Evolutionary conservation across 2,888 invertebrate genomes (phyloP), one percentile per base, ranked within the genome.

Genomic region (Drosophila greeni): DNA sequence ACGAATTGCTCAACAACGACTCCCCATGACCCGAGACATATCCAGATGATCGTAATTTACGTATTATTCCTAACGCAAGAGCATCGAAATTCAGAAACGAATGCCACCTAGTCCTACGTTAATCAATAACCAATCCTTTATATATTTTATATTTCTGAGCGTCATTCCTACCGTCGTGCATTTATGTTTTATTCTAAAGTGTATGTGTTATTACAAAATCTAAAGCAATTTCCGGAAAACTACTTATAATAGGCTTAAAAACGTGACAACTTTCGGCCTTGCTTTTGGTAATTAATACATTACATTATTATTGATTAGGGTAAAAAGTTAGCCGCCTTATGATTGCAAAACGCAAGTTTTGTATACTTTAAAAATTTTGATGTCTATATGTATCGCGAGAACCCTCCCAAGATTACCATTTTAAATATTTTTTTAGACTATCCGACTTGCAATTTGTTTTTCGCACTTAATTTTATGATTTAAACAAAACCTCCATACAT

Each of bases 371-470:
- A 8, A 14, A 26, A 20, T 20, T 14, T 23, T 6, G 1, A 29
- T 29, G 7, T 43, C 3, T 43, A 11, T 18, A 14, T 20, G 26
- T 26, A 18, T 8, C 0, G 16, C 4, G 29, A 18, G 7, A 12
- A 43, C 26, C 12, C 11, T 43, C 26, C 11, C 2, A 16, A 26
- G 11, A 26, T 12, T 14, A 18, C 7, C 12, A 29, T 18, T 14
- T 18, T 14, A 14, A 14, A 20, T 14, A 18, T 20, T 1, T 67
- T 71, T 80, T 66, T 48, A 58, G 61, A 51, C 49, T 52, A 42
- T 79, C 80, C 82, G 67, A 76, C 45, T 70, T 67, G 72, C 77
- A 76, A 82, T 66, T 82, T 80, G 82, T 79, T 82, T 82, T 72
- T 66, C 65, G 73, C 72, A 78, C 84, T 78, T 73, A 56, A 55